These are phyloP conservation scores for Sphecodes monilicornis DNA, from an alignment of 2,888 invertebrate species.

Conservation along the genomic window DNA sequence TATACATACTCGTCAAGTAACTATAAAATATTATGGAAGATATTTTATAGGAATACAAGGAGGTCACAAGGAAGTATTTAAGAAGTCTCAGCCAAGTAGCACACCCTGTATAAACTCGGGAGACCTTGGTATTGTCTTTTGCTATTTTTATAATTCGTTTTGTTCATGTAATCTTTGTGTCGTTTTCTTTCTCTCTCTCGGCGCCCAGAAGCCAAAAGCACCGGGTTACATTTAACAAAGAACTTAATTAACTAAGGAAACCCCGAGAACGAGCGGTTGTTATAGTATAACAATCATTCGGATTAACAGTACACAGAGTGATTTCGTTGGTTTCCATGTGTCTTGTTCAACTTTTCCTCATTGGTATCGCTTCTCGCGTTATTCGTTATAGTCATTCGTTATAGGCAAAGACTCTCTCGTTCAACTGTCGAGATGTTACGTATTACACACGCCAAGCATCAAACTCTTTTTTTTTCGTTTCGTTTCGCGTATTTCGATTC, in stretches of 20 bases:
- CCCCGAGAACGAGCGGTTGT: slow-evolving; percentile 65
- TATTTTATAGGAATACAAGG: not conserved
- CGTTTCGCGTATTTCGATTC: slow-evolving; percentile 70
- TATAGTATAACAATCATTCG: slow-evolving; percentile 46
- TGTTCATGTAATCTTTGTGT: not conserved
- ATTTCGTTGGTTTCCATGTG: slow-evolving; percentile 41
- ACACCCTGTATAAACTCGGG: slow-evolving; percentile 11
- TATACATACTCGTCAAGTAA: not conserved
- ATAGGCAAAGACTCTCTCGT: slow-evolving; percentile 45
- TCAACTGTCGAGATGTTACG: slow-evolving; percentile 59
- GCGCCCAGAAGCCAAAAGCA: slow-evolving; percentile 70
- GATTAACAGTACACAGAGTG: slow-evolving; percentile 45
- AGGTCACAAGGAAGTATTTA: not conserved
- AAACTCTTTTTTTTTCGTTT: slow-evolving; percentile 58
- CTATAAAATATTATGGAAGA: slow-evolving; percentile 3
- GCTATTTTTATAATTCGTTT: not conserved
- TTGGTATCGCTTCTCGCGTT: slow-evolving; percentile 1
- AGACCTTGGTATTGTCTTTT: slow-evolving; percentile 32
- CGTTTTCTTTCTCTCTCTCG: not conserved
- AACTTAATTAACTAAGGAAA: slow-evolving; percentile 62
- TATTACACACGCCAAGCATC: slow-evolving; percentile 37
- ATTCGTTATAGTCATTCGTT: slow-evolving; percentile 14
- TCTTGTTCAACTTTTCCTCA: slow-evolving; percentile 38
- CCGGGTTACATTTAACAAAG: slow-evolving; percentile 59
- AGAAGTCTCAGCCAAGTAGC: not conserved